Evolutionary conservation across 2,797 vertebrate genomes (phyloP).

Genomic region (Poecilia velifera): DNA sequence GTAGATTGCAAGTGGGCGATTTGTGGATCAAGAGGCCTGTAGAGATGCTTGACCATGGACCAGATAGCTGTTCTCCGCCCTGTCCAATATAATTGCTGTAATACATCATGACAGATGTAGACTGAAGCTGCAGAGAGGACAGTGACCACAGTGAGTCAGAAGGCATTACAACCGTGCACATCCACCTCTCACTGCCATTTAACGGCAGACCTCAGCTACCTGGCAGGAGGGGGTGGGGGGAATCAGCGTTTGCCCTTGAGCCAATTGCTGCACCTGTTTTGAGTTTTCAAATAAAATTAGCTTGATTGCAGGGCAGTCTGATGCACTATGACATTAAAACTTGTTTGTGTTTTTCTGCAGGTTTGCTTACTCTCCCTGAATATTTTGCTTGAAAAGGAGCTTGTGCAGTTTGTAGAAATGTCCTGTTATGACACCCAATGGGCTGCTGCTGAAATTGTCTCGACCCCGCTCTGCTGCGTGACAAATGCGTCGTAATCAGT

Average conservation of each 20-base stretch:
- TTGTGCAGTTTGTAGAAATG: not conserved
- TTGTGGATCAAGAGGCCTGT: conserved; percentile 46
- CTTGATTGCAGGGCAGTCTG: conserved; percentile 18
- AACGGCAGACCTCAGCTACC: conserved; percentile 41
- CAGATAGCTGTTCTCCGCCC: conserved; percentile 32
- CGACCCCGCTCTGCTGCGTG: not conserved
- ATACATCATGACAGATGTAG: conserved; percentile 38
- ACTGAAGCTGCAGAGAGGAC: conserved; percentile 30
- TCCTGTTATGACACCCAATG: not conserved
- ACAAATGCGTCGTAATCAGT: not conserved
- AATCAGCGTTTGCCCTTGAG: conserved; percentile 48
- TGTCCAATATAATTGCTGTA: conserved; percentile 51
- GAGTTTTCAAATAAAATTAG: conserved; percentile 46
- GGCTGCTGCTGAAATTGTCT: not conserved
- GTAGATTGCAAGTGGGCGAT: conserved; percentile 38
- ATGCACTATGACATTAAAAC: conserved; percentile 4
- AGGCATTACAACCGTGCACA: conserved; percentile 58
- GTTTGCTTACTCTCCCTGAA: not conserved
- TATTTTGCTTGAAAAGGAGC: not conserved
- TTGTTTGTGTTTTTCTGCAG: not conserved
- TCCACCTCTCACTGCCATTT: conserved; percentile 66
- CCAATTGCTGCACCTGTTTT: conserved; percentile 63
- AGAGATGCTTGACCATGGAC: conserved; percentile 45
- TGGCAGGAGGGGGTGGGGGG: conserved; percentile 45
- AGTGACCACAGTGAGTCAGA: conserved; percentile 61